Base-by-base conservation (phyloP, 2,888 invertebrate genomes). In the Eulithis testata region DNA sequence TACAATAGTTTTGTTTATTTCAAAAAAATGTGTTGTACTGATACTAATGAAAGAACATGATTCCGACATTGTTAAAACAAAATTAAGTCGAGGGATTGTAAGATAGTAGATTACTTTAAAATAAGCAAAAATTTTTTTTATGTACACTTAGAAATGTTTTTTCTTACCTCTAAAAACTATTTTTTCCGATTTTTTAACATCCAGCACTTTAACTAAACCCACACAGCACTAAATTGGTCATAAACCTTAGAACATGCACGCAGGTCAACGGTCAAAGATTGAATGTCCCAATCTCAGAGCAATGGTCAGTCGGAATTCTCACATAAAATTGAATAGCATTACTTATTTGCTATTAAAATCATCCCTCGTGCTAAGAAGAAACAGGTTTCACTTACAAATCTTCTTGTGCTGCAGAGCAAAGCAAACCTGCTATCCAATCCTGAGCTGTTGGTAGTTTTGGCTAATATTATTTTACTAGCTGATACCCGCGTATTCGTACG, bases 291-390 rank as follows among this genome's bases (percentile, higher is more conserved):
- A 68, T 67, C 66, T 78, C 60, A 80, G 82, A 79, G 75, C 79
- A 85, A 74, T 79, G 87, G 84, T 85, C 83, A 85, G 65, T 60
- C 67, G 45, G 51, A 40, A 68, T 88, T 91, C 90, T 80, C 90
- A 91, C 91, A 91, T 90, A 90, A 79, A 89, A 90, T 89, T 76
- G 75, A 85, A 87, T 88, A 78, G 73, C 78, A 88, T 88, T 77
- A 68, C 71, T 37, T 21, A 40, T 9, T 1, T 3, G 9, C 49
- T 75, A 76, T 73, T 54, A 58, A 61, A 51, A 65, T 58, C 54
- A 70, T 71, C 67, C 61, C 45, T 60, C 60, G 70, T 49, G 11
- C 66, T 66, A 65, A 65, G 64, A 69, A 70, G 62, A 55, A 61
- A 52, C 61, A 11, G 52, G 57, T 63, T 62, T 6, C 37, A 21